A percentile compares a stretch with the other conserved stretches of the same genome.
Evolutionary conservation across 2,888 invertebrate genomes (phyloP).

Genomic region (Tanytarsus gracilentus): DNA sequence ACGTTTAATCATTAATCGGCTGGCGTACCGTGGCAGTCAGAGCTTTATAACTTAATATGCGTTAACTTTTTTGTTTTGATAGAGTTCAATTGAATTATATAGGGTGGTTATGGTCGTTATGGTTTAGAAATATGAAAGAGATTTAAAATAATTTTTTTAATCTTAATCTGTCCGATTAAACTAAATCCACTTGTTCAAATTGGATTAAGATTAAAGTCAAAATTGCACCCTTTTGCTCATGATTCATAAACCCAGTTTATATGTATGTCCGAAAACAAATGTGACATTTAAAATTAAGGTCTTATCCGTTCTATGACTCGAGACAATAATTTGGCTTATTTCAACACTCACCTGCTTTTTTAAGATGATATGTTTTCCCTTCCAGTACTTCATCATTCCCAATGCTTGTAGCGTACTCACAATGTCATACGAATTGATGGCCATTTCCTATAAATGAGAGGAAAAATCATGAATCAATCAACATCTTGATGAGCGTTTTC

Average conservation of each 20-base stretch:
- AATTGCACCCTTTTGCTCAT: too few species aligned
- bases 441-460: constrained; percentile 68
- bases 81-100: too few species aligned
- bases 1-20: too few species aligned
- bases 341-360: constrained; percentile 70
- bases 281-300: not conserved
- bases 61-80: too few species aligned
- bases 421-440: constrained; percentile 94
- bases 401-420: constrained; percentile 93
- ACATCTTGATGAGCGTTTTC: not conserved
- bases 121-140: too few species aligned
- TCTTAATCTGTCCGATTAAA: too few species aligned
- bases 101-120: too few species aligned
- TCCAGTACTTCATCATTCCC: constrained; percentile 99
- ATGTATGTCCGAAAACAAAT: not conserved
- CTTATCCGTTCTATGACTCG: not conserved
- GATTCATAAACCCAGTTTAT: not conserved
- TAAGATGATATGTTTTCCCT: constrained; percentile 92
- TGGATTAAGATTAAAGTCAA: too few species aligned
- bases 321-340: not conserved
- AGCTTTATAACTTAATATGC: too few species aligned
- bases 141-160: too few species aligned
- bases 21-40: too few species aligned
- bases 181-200: too few species aligned
- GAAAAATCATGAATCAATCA: constrained; percentile 37